phyloP scores from a whole-genome alignment of 2,888 invertebrate species.

The Auanema freiburgensis region DNA sequence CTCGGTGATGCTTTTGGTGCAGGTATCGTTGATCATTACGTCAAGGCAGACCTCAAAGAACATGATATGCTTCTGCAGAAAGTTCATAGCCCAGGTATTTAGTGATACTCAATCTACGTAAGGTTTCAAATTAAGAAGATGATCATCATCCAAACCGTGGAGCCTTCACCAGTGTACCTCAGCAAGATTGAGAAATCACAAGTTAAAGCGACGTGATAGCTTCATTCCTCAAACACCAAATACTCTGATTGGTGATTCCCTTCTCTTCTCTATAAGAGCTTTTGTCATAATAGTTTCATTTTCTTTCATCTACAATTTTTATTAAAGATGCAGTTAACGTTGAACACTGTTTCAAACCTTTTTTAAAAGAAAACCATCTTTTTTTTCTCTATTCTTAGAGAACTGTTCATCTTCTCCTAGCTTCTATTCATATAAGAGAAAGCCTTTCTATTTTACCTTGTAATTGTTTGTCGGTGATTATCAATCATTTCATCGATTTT shows the following conservation, averaged over 20 bases:
- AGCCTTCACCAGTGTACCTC: slow-evolving; percentile 14
- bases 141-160: slow-evolving; percentile 16
- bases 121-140: slow-evolving; percentile 6
- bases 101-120: background rate
- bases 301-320: background rate
- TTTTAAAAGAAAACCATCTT: slow-evolving; percentile 3
- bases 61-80: slow-evolving; percentile 26
- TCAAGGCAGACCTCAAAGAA: slow-evolving; percentile 60
- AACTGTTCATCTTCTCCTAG: background rate
- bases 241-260: background rate
- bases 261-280: background rate
- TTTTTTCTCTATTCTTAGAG: background rate
- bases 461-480: background rate
- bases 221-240: too few relatives aligned
- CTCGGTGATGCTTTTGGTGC: slow-evolving; percentile 71
- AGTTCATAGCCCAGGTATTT: background rate
- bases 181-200: background rate
- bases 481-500: background rate
- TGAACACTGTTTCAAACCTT: background rate
- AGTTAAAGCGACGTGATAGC: too few relatives aligned
- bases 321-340: background rate
- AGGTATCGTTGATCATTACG: slow-evolving; percentile 70
- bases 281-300: background rate
- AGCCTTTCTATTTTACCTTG: background rate
- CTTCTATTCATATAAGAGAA: background rate